Conservation (phyloP, 2,888 invertebrate species). For the Chaetogeoica ovagalla region DNA sequence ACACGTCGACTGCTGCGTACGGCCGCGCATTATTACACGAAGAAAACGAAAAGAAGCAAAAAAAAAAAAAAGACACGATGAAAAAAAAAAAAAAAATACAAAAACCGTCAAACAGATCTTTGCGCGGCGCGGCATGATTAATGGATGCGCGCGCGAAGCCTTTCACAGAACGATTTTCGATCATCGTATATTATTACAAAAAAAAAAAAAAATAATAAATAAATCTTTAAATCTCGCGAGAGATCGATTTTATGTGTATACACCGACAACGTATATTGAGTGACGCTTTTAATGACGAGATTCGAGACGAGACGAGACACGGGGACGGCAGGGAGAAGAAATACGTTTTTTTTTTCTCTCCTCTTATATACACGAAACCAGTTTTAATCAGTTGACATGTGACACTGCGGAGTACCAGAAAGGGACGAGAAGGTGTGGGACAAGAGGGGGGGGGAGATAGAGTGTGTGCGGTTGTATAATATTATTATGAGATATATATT, state of each 20-base stretch:
- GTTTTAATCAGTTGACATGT: slow-evolving; percentile 53
- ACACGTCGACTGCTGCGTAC: neutral
- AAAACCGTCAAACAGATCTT: slow-evolving; percentile 32
- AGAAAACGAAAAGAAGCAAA: neutral
- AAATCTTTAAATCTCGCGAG: slow-evolving; percentile 34
- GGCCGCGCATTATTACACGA: neutral
- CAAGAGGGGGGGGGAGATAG: slow-evolving; percentile 8
- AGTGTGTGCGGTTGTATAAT: slow-evolving; percentile 48
- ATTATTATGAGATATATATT: slow-evolving; percentile 33
- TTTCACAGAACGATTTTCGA: slow-evolving; percentile 41
- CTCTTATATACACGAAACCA: slow-evolving; percentile 22
- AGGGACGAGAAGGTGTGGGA: slow-evolving; percentile 14
- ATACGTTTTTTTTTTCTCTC: too few species aligned
- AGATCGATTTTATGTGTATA: slow-evolving; percentile 29
- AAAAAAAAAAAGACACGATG: neutral
- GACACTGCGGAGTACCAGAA: slow-evolving; percentile 50
- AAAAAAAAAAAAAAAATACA: neutral
- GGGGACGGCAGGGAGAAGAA: neutral
- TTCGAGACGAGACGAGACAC: slow-evolving; percentile 10
- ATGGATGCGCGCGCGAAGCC: slow-evolving; percentile 14
- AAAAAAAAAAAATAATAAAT: neutral
- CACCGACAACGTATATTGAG: neutral
- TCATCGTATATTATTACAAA: slow-evolving; percentile 9
- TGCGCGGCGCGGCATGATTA: slow-evolving; percentile 38
- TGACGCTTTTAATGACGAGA: slow-evolving; percentile 51